phyloP scores from a whole-genome alignment of 2,888 invertebrate genomes.

The Apodemia mormo region DNA sequence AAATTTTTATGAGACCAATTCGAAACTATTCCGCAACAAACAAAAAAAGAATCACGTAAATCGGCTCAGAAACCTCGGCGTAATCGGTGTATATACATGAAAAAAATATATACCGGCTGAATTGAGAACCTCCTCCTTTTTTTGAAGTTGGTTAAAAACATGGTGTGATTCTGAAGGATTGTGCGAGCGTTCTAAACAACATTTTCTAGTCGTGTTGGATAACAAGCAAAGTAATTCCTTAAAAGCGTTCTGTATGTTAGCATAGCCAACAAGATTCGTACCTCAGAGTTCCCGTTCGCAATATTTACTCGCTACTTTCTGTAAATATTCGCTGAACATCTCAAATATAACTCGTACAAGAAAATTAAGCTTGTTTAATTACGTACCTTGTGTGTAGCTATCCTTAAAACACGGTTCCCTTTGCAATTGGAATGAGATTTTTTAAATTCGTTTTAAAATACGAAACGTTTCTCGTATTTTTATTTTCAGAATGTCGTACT shows the following conservation, averaged over 20 bases:
- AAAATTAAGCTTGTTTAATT: conserved; percentile 79
- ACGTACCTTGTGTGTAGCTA: conserved; percentile 57
- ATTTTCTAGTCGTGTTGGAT: too few relatives aligned
- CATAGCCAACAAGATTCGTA: conserved; percentile 55
- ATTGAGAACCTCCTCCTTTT: too few relatives aligned
- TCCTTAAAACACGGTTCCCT: conserved; percentile 41
- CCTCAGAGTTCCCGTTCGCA: conserved; percentile 64
- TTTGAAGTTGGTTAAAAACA: too few relatives aligned
- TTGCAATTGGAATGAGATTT: conserved; percentile 30
- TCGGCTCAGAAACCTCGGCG: too few relatives aligned
- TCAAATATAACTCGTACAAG: conserved; percentile 71
- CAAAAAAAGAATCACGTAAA: too few relatives aligned
- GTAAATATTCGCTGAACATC: conserved; percentile 68
- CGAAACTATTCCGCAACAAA: too few relatives aligned
- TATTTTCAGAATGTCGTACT: background rate
- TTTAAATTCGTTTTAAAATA: conserved; percentile 23
- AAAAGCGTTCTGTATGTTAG: conserved; percentile 44
- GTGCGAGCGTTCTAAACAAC: too few relatives aligned
- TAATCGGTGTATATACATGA: too few relatives aligned
- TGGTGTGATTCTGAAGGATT: too few relatives aligned
- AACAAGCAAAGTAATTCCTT: background rate
- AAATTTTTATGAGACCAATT: too few relatives aligned
- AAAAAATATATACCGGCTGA: too few relatives aligned
- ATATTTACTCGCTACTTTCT: conserved; percentile 79
- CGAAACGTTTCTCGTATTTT: background rate